phyloP scores from a whole-genome alignment of 2,797 vertebrate genomes.

The Intellagama lesueurii region DNA sequence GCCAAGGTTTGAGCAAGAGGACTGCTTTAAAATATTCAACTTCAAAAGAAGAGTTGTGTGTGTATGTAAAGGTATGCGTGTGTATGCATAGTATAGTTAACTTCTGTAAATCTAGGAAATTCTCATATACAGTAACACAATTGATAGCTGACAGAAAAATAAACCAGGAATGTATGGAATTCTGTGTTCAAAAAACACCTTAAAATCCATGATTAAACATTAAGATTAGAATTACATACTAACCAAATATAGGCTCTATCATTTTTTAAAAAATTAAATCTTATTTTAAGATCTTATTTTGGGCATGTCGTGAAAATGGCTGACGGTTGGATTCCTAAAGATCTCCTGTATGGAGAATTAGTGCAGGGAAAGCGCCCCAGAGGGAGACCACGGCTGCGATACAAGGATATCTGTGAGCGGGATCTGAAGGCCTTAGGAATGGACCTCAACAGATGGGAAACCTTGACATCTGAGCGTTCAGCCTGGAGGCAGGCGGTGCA shows the following conservation, averaged over 20 bases:
- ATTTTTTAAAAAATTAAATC: background rate
- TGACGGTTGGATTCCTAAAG: too few species aligned
- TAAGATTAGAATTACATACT: background rate
- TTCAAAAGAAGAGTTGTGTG: background rate
- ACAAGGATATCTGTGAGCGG: too few species aligned
- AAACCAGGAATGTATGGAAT: background rate
- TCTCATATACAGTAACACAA: constrained; percentile 2
- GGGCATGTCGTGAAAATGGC: background rate
- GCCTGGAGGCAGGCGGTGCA: too few species aligned
- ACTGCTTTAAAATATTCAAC: background rate
- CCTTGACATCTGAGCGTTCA: too few species aligned
- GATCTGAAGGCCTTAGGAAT: too few species aligned
- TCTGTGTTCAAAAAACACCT: background rate
- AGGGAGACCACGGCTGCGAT: too few species aligned
- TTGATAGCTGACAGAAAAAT: background rate
- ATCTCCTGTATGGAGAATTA: too few species aligned
- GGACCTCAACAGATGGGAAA: too few species aligned
- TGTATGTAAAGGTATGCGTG: background rate
- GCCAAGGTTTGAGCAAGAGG: background rate
- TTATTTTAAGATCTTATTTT: background rate
- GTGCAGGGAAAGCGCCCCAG: too few species aligned
- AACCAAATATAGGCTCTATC: too few species aligned
- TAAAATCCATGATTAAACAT: background rate
- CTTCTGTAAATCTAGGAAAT: background rate
- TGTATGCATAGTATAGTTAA: background rate